These are phyloP conservation scores for Drosophila tropicalis DNA, from an alignment of 1,140 invertebrate genomes.

Conservation along the genomic window DNA sequence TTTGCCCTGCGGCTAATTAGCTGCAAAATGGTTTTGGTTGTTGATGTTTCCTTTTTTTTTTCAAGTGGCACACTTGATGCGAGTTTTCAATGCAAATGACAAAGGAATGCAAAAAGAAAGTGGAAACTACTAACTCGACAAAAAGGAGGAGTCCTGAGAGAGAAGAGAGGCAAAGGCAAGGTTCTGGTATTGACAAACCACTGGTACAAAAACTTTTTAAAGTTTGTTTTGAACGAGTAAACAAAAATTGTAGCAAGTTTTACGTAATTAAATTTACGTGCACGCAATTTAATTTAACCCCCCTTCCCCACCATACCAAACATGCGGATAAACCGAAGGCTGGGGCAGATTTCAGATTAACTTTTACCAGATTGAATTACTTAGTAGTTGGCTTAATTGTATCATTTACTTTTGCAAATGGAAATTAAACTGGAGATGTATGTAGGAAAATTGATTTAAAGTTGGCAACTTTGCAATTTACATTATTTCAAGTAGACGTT, in stretches of 20 bases:
- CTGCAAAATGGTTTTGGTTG: constrained; percentile 56
- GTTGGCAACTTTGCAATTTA: neutral
- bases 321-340: neutral
- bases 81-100: neutral
- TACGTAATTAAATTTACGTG: constrained; percentile 76
- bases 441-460: neutral
- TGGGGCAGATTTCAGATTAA: constrained; percentile 24
- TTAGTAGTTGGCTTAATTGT: neutral
- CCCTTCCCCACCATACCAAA: neutral
- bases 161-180: neutral
- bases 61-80: constrained; percentile 54
- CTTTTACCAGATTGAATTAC: constrained; percentile 31
- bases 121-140: constrained; percentile 1
- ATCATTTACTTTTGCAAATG: neutral
- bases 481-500: neutral
- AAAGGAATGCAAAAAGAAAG: neutral
- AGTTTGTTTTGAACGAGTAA: constrained; percentile 79
- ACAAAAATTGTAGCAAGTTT: constrained; percentile 73
- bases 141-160: neutral
- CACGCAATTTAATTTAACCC: constrained; percentile 68
- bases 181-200: constrained; percentile 65
- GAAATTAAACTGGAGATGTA: neutral
- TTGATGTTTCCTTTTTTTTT: constrained; percentile 15
- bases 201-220: constrained; percentile 63
- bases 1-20: constrained; percentile 69